Evolutionary conservation across 2,113 vertebrate genomes (phyloP).

Genomic region (Cinclus cinclus): DNA sequence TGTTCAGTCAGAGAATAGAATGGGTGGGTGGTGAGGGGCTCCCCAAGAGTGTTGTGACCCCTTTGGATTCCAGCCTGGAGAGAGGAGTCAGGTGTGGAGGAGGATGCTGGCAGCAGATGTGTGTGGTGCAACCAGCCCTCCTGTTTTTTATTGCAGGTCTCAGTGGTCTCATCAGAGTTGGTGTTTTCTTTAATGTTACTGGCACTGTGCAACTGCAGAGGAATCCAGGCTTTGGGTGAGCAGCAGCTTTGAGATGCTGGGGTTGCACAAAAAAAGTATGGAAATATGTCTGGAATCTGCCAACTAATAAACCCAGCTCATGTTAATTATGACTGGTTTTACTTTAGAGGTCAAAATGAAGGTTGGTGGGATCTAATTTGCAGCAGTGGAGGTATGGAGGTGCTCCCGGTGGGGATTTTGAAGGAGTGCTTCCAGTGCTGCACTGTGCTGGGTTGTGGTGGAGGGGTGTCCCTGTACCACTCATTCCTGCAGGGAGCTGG

Average conservation of each 20-base stretch:
- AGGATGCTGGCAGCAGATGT: background rate
- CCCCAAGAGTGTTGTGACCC: background rate
- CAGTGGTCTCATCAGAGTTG: slow-evolving; percentile 6
- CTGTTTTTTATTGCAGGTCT: slow-evolving; percentile 17
- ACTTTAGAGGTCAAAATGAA: background rate
- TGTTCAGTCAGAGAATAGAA: background rate
- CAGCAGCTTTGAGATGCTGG: background rate
- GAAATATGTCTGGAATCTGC: background rate
- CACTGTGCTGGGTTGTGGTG: background rate
- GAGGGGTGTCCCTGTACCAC: rapidly evolving
- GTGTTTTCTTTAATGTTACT: background rate
- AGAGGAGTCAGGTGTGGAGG: background rate
- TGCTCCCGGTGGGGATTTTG: background rate
- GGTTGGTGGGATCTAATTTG: rapidly evolving
- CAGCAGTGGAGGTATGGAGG: background rate
- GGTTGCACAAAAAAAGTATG: background rate
- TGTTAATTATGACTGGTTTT: background rate
- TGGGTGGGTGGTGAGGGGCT: background rate
- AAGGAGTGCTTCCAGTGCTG: background rate
- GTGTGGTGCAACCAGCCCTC: background rate
- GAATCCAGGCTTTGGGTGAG: background rate
- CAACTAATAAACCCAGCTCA: background rate
- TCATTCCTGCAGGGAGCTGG: background rate
- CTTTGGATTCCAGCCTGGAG: background rate
- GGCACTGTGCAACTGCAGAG: background rate